Evolutionary conservation across 2,888 invertebrate species (phyloP), one percentile per base, ranked within the genome.

Genomic region (Desoria tigrina): DNA sequence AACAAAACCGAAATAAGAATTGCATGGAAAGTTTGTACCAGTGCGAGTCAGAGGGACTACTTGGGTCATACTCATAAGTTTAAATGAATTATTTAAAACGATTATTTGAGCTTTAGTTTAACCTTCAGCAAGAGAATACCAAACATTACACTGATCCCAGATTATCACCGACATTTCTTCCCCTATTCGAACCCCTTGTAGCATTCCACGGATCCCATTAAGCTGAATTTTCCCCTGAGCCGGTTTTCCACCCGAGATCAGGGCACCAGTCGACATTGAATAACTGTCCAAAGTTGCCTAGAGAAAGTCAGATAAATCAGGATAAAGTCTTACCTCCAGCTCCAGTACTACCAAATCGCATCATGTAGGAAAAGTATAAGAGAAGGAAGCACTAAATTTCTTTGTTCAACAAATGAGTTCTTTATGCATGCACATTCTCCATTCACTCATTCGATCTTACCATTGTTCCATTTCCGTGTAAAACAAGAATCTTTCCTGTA

Each of bases 101-200:
- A 45, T 45, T 45, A 45, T 21, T 45, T 16, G 21, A 45, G 21
- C 18, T 37, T 21, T 39, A 28, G 16, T 6, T 21, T 55, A 28
- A 69, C 69, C 71, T 24, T 51, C 32, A 32, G 65, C 45, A 18
- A 39, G 42, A 1, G 68, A 70, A 51, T 73, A 73, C 74, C 74
- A 74, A 28, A 74, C 66, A 23, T 28, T 68, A 23, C 74, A 74
- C 7, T 68, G 50, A 55, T 74, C 74, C 74, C 74, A 74, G 16
- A 73, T 37, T 2, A 73, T 27, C 42, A 72, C 65, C 0, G 70
- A 70, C 3, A 60, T 57, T 42, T 74, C 73, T 51, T 68, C 59
- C 23, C 68, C 70, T 18, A 74, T 56, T 14, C 68, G 42, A 26
- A 42, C n/a, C 42, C 68, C 66, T 54, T 71, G 71, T 2, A 71